Percentiles rank a stretch among this genome's conserved stretches.
These are phyloP conservation scores for Tiliacea citrago DNA, from an alignment of 2,888 invertebrate species.

Conservation along the genomic window DNA sequence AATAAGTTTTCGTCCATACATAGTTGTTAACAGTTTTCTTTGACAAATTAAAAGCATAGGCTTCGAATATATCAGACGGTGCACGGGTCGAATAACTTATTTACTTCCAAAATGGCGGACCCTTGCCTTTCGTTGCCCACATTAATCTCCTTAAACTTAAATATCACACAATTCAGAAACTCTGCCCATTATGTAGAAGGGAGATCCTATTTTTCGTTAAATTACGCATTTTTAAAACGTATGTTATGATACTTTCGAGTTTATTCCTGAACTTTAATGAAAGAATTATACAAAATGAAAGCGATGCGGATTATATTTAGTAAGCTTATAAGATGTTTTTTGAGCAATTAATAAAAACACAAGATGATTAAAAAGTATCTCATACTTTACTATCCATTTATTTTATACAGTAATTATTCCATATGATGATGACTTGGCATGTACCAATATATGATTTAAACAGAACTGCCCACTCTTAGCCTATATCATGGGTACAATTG, in stretches of 20 bases:
- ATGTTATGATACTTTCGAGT: background rate
- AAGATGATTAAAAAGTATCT: background rate
- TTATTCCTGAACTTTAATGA: background rate
- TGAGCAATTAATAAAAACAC: background rate
- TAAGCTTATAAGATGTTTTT: too few relatives aligned
- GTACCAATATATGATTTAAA: background rate
- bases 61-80: conserved; percentile 45
- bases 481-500: background rate
- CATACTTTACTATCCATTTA: background rate
- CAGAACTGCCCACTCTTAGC: background rate
- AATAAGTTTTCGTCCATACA: background rate
- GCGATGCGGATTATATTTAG: background rate
- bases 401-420: background rate
- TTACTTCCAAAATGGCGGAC: conserved; percentile 31
- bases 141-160: conserved; percentile 38
- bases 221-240: background rate
- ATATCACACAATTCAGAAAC: conserved; percentile 34
- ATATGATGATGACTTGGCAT: background rate
- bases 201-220: conserved; percentile 1
- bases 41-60: conserved; percentile 35
- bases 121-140: conserved; percentile 26
- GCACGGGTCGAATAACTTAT: conserved; percentile 48
- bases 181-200: conserved; percentile 23
- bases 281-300: background rate
- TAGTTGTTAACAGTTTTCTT: conserved; percentile 14